phyloP scores from a whole-genome alignment of 2,797 vertebrate species.

The Atherinosoma microstoma region DNA sequence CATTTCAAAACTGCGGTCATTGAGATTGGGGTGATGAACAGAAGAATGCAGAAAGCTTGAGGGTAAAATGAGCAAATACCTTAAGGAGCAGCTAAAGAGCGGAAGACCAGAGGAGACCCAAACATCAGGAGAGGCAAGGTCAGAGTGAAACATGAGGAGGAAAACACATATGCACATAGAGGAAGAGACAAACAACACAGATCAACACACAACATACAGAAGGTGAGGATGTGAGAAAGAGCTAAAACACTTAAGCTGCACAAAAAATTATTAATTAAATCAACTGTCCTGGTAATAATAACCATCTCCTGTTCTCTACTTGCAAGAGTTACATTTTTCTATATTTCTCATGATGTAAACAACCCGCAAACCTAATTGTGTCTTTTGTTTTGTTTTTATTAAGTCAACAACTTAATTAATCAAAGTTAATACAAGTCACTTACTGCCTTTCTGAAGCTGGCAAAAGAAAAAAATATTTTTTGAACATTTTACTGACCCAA shows the following conservation, averaged over 20 bases:
- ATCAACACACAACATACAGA: conserved; percentile 36
- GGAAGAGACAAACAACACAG: conserved; percentile 45
- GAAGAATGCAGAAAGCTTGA: conserved; percentile 17
- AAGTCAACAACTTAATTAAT: neutral
- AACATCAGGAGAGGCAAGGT: conserved; percentile 65
- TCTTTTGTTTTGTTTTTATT: neutral
- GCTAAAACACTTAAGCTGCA: conserved; percentile 29
- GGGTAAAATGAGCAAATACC: conserved; percentile 73
- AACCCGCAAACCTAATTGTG: neutral
- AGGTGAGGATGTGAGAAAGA: conserved; percentile 20
- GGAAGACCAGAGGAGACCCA: conserved; percentile 70
- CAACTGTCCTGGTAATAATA: neutral
- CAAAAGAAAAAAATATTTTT: neutral
- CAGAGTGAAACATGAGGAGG: conserved; percentile 53
- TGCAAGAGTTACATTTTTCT: neutral
- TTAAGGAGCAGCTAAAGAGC: conserved; percentile 85
- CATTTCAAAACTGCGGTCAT: neutral
- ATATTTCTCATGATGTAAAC: neutral
- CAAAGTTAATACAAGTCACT: neutral
- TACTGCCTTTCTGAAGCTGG: neutral
- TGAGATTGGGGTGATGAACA: conserved; percentile 30
- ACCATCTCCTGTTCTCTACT: neutral
- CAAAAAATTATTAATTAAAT: neutral
- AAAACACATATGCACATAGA: conserved; percentile 55
- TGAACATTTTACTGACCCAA: neutral